A percentile compares a stretch with the other conserved stretches of the same genome.
Evolutionary conservation across 1,140 invertebrate species (phyloP).

Genomic region (Glossosoma conforme): DNA sequence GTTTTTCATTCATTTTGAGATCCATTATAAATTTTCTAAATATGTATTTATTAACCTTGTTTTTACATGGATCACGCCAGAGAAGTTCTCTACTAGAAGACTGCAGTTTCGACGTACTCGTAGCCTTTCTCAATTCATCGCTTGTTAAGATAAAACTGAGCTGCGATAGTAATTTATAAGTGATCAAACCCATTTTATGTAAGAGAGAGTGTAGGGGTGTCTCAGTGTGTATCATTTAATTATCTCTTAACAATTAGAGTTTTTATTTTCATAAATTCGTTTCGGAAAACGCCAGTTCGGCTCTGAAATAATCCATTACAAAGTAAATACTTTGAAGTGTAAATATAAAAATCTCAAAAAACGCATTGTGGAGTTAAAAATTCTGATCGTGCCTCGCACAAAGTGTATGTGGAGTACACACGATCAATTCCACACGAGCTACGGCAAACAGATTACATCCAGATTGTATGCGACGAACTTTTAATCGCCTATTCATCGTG

Average conservation of each 20-base stretch:
- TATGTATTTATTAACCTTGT: no score
- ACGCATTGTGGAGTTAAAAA: constrained; percentile 27
- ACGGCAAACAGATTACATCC: no score
- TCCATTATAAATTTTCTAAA: no score
- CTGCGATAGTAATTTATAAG: not conserved
- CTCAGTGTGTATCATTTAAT: not conserved
- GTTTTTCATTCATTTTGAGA: no score
- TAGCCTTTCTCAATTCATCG: not conserved
- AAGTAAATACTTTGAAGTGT: constrained; percentile 29
- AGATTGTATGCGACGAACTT: no score
- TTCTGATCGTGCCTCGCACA: constrained; percentile 23
- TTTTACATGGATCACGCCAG: not conserved
- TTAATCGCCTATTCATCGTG: no score
- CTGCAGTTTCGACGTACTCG: not conserved
- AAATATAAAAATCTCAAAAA: constrained; percentile 27
- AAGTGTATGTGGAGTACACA: not conserved
- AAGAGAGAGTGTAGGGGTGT: not conserved
- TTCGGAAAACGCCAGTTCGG: not conserved
- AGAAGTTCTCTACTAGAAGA: not conserved
- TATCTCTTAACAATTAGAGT: not conserved
- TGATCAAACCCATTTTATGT: not conserved
- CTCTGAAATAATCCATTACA: constrained; percentile 24
- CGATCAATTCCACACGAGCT: no score
- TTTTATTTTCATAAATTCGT: not conserved
- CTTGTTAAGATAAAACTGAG: not conserved